Conservation (phyloP, 2,797 vertebrate genomes). For the Muscicapa striata region DNA sequence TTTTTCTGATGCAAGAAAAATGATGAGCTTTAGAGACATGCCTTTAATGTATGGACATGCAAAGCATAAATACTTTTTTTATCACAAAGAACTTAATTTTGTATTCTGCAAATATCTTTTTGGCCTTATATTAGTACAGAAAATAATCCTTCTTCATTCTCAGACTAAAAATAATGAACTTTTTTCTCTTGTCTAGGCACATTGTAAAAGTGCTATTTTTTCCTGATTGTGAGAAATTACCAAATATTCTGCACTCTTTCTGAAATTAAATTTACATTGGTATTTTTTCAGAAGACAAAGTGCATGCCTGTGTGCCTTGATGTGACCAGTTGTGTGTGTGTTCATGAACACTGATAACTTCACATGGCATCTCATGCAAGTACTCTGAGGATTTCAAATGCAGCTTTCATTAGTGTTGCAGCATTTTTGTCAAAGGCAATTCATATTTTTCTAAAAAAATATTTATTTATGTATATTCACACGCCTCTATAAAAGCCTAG, state of each 20-base stretch:
- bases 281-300: background rate
- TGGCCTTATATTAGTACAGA: background rate
- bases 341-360: background rate
- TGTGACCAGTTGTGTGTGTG: background rate
- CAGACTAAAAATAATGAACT: background rate
- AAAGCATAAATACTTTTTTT: background rate
- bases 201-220: background rate
- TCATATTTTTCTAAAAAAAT: background rate
- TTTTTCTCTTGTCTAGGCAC: background rate
- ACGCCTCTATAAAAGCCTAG: background rate
- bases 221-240: background rate
- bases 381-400: background rate
- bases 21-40: background rate
- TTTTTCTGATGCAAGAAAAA: background rate
- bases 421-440: background rate
- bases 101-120: background rate
- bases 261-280: background rate
- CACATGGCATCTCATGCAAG: background rate
- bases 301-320: background rate
- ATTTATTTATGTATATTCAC: background rate
- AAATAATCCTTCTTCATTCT: background rate
- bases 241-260: constrained; percentile 7
- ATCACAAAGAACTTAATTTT: background rate
- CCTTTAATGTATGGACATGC: background rate
- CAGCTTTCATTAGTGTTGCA: background rate